Base-by-base conservation (phyloP, 2,113 vertebrate species). In the Oriolus oriolus region DNA sequence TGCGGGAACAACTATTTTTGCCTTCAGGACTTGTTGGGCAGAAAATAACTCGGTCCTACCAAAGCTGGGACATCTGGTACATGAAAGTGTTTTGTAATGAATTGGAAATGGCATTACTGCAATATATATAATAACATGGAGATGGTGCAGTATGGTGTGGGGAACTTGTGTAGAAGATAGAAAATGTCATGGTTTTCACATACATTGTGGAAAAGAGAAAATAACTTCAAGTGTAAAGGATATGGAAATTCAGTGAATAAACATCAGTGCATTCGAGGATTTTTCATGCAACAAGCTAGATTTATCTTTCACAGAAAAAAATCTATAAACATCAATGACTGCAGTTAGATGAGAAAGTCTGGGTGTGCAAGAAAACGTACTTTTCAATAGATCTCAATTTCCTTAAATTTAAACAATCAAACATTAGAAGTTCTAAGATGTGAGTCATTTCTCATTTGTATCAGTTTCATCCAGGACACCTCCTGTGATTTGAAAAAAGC, bases 191-290 rank as follows among this genome's bases (percentile, higher is more conserved):
- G 85, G 88, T 90, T 96, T 96, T 93, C 92, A 95, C 83, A 94
- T 95, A 95, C 73, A 92, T 97, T 96, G 93, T 96, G 71, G 92
- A 94, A 94, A 95, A 96, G 92, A 96, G 95, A 96, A 96, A 97
- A 96, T 95, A 97, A 89, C 93, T 97, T 90, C 56, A 86, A 96
- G 95, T 94, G 95, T 96, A 91, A 96, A 95, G 79, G 92, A 96
- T 92, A 93, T 96, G 95, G 95, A 96, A 96, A 96, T 97, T 92
- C 21, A 42, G 83, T 92, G 96, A 94, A 96, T 92, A 96, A 95
- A 94, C 93, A 95, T 89, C 81, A 85, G 92, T 93, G 95, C 95
- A 93, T 94, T 96, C 60, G 37, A 97, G 96, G 95, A 90, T 92
- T 96, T 96, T 96, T 93, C 95, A 95, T 93, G 93, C 85, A 94